Evolutionary conservation across 1,140 invertebrate genomes (phyloP).

Genomic region (Drosophila sucinea): DNA sequence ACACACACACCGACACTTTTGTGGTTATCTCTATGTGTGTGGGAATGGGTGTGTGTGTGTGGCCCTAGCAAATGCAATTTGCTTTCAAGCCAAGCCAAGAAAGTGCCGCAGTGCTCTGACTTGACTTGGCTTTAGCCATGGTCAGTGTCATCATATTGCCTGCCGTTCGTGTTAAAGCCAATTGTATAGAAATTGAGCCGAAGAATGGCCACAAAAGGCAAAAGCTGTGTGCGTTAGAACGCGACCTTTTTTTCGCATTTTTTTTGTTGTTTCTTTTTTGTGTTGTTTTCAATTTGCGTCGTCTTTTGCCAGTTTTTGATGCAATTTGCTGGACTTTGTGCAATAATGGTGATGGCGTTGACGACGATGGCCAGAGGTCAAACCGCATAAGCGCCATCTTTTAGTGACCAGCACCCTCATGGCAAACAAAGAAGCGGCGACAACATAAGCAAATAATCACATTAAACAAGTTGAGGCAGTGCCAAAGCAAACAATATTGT

Average conservation of each 20-base stretch:
- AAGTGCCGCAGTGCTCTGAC: slow-evolving; percentile 3
- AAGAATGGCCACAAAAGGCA: neutral
- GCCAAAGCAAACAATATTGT: slow-evolving; percentile 19
- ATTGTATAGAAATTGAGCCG: neutral
- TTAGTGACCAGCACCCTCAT: neutral
- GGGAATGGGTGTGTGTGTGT: neutral
- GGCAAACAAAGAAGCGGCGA: slow-evolving; percentile 23
- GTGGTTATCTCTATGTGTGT: neutral
- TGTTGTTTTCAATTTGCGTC: neutral
- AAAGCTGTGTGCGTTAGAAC: neutral
- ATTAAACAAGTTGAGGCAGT: slow-evolving; percentile 26
- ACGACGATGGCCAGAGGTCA: neutral
- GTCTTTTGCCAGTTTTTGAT: slow-evolving; percentile 4
- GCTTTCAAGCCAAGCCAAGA: slow-evolving; percentile 12
- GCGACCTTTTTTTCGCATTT: neutral
- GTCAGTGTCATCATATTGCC: slow-evolving; percentile 14
- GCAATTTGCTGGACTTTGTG: slow-evolving; percentile 13
- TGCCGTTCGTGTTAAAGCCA: slow-evolving; percentile 8
- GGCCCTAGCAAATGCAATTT: slow-evolving; percentile 11
- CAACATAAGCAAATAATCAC: slow-evolving; percentile 30
- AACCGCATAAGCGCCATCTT: slow-evolving; percentile 3
- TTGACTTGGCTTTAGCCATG: neutral
- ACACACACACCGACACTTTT: neutral
- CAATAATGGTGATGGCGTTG: neutral
- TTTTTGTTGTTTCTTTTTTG: neutral